Conservation (phyloP, 2,113 vertebrate species). For the Nannobrachium achirus region DNA sequence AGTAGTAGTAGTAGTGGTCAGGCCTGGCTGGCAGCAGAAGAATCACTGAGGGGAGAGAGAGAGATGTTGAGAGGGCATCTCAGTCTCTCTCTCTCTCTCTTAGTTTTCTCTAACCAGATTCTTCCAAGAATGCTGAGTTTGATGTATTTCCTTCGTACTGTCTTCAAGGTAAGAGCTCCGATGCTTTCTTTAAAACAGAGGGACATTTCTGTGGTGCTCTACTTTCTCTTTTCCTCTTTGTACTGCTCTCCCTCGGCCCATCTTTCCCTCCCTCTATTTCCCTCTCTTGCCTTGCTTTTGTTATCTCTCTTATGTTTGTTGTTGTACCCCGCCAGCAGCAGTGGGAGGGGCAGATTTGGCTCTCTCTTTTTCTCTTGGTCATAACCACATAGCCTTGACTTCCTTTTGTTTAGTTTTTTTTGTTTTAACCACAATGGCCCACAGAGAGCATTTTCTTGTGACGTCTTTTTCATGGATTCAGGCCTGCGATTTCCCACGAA, state of each 20-base stretch:
- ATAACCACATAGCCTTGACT: not conserved
- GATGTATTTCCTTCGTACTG: slow-evolving; percentile 84
- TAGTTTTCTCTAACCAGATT: not conserved
- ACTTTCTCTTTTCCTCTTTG: not conserved
- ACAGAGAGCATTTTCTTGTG: not conserved
- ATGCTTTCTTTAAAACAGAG: slow-evolving; percentile 35
- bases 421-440: not conserved
- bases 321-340: not conserved
- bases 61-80: slow-evolving; percentile 53
- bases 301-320: not conserved
- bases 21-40: slow-evolving; percentile 62
- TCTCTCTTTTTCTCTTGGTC: slow-evolving; percentile 2
- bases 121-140: slow-evolving; percentile 82
- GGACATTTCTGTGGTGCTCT: not conserved
- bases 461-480: not conserved
- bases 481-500: not conserved
- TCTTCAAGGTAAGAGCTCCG: slow-evolving; percentile 86
- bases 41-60: slow-evolving; percentile 39
- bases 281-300: not conserved
- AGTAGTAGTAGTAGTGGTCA: slow-evolving; percentile 51
- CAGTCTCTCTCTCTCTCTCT: slow-evolving; percentile 49
- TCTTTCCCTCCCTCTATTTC: not conserved
- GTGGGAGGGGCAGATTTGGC: not conserved
- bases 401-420: not conserved
- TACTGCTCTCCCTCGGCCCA: not conserved